Conservation (phyloP, 2,113 vertebrate species). For the Vulpes vulpes region DNA sequence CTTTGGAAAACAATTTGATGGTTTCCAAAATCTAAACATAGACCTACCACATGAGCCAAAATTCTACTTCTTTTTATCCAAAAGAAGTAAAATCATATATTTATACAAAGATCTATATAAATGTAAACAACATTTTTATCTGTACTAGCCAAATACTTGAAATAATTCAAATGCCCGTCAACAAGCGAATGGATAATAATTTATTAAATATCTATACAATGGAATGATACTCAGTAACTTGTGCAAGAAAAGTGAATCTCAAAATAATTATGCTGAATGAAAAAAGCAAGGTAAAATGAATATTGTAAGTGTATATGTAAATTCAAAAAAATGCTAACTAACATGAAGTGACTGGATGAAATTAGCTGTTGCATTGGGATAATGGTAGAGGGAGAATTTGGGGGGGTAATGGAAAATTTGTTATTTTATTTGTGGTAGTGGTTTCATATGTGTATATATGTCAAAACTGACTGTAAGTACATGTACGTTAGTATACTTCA, state of each 20-base stretch:
- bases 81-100: background rate
- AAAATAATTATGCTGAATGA: background rate
- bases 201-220: background rate
- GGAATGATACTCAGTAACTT: background rate
- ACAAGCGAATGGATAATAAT: background rate
- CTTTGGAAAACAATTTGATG: background rate
- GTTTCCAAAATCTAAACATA: background rate
- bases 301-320: background rate
- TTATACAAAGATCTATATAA: background rate
- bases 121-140: background rate
- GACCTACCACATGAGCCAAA: background rate
- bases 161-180: background rate
- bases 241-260: background rate
- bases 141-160: background rate
- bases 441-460: background rate
- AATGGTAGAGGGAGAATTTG: background rate
- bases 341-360: background rate
- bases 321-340: background rate
- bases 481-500: background rate
- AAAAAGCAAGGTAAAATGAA: background rate
- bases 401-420: background rate
- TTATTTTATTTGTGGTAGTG: background rate
- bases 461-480: background rate
- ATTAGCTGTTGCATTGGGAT: background rate
- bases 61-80: background rate